Percentiles rank a stretch among this genome's conserved stretches.
phyloP scores from a whole-genome alignment of 2,888 invertebrate species.

The Tubulanus polymorphus region DNA sequence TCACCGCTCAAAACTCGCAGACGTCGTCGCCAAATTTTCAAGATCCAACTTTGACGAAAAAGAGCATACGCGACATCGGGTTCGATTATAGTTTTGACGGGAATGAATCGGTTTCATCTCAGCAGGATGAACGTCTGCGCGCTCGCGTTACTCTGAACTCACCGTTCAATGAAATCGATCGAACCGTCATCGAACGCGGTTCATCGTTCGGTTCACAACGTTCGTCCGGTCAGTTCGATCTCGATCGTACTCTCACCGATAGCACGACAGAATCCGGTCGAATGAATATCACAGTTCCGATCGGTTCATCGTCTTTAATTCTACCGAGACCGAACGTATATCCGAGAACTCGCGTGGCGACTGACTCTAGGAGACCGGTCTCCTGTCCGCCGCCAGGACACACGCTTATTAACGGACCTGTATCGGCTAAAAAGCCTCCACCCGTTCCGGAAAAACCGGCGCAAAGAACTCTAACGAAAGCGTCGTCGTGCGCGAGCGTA shows the following conservation, averaged over 20 bases:
- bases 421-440: no score
- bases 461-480: neutral
- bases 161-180: no score
- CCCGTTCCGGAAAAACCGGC: constrained; percentile 1
- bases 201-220: neutral
- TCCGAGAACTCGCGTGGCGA: no score
- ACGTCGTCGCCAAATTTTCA: constrained; percentile 17
- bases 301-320: no score
- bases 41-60: constrained; percentile 26
- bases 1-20: constrained; percentile 14
- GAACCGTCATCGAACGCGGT: neutral
- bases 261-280: neutral
- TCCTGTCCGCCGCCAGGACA: no score
- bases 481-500: neutral
- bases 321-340: no score
- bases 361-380: no score
- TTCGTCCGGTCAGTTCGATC: neutral
- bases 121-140: no score
- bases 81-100: constrained; percentile 10
- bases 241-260: neutral
- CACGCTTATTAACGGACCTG: no score
- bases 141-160: no score
- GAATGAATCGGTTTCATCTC: neutral
- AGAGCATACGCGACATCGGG: constrained; percentile 29
- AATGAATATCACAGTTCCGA: no score